These are phyloP conservation scores for Drosophila equinoxialis DNA, from an alignment of 1,140 invertebrate species.

Conservation along the genomic window DNA sequence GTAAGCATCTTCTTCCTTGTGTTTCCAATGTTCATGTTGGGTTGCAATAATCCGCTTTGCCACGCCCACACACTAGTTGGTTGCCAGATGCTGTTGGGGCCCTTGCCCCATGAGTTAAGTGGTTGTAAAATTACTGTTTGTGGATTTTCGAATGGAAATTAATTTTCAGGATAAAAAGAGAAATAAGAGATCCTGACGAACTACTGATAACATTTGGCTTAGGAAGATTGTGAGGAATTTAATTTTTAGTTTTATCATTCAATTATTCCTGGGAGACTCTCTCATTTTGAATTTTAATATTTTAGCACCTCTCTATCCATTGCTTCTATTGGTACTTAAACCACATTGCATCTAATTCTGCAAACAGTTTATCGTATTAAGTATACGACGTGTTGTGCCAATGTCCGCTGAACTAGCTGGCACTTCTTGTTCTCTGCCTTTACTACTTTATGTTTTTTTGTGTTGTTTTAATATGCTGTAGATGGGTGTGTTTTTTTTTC, in stretches of 20 bases:
- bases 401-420: slow-evolving; percentile 24
- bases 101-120: slow-evolving; percentile 51
- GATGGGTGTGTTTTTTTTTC: slow-evolving; percentile 25
- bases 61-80: slow-evolving; percentile 36
- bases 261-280: not conserved
- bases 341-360: slow-evolving; percentile 53
- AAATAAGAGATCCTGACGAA: not conserved
- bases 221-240: not conserved
- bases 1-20: slow-evolving; percentile 1
- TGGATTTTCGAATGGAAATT: slow-evolving; percentile 68
- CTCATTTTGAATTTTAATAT: not conserved
- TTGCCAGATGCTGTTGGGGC: slow-evolving; percentile 19
- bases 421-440: slow-evolving; percentile 3
- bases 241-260: not conserved
- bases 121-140: slow-evolving; percentile 77
- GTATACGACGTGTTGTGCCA: slow-evolving; percentile 66
- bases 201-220: slow-evolving; percentile 6
- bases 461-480: slow-evolving; percentile 27
- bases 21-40: slow-evolving; percentile 27
- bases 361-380: slow-evolving; percentile 67
- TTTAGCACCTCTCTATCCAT: not conserved
- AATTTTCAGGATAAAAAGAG: too few relatives aligned
- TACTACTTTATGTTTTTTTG: slow-evolving; percentile 11
- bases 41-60: slow-evolving; percentile 68
- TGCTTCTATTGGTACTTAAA: slow-evolving; percentile 40